Conservation (phyloP, 1,140 invertebrate genomes). For the Philotrypesis tridentata region DNA sequence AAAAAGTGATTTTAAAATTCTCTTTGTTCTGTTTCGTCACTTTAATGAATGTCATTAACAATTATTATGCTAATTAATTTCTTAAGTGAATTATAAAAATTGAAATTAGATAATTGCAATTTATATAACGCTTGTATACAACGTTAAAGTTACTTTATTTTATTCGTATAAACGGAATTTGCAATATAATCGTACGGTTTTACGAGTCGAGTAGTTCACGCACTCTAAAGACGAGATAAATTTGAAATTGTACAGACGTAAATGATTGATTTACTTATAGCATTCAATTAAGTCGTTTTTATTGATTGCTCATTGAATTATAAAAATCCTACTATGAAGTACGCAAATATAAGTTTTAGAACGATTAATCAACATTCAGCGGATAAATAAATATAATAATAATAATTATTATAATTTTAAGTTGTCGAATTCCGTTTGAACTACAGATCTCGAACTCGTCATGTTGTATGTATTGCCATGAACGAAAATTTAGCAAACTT, state of each 20-base stretch:
- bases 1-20: neutral
- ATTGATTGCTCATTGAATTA: neutral
- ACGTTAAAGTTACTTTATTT: neutral
- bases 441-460: constrained; percentile 34
- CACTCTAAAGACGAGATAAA: too few species aligned
- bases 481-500: constrained; percentile 16
- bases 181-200: neutral
- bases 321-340: neutral
- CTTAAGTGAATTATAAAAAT: neutral
- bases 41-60: too few species aligned
- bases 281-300: neutral
- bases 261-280: neutral
- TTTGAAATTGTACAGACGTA: too few species aligned
- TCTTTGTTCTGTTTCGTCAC: neutral
- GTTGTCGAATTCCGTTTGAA: constrained; percentile 8
- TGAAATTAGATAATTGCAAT: neutral
- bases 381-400: neutral
- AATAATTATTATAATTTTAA: neutral
- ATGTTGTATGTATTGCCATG: constrained; percentile 4
- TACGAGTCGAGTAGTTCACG: too few species aligned
- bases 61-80: neutral
- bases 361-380: neutral
- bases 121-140: neutral
- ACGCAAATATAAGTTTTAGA: constrained; percentile 4
- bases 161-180: neutral